A percentile compares a stretch with the other conserved stretches of the same genome.
phyloP scores from a whole-genome alignment of 2,888 invertebrate species.

The Melanostoma scalare region DNA sequence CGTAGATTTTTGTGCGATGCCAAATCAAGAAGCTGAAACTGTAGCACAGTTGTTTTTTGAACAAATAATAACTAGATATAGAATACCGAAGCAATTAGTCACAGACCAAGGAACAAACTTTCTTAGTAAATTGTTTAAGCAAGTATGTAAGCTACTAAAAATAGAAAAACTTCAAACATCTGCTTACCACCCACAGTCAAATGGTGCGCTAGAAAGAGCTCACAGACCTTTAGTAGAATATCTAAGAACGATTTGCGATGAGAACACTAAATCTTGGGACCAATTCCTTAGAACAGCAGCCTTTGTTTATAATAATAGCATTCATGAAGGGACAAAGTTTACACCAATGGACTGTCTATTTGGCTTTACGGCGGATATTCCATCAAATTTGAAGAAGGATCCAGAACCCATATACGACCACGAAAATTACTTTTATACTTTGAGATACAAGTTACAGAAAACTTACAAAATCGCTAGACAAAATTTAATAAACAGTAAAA shows the following conservation, averaged over 20 bases:
- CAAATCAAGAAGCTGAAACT: background rate
- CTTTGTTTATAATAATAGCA: no score
- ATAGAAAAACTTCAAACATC: conserved; percentile 13
- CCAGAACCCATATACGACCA: conserved; percentile 1
- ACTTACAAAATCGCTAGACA: no score
- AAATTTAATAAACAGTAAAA: no score
- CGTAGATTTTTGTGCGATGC: background rate
- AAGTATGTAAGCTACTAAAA: conserved; percentile 33
- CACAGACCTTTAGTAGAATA: background rate
- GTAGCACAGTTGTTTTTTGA: no score
- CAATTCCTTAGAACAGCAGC: conserved; percentile 1
- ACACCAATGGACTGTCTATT: no score
- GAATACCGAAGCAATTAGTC: background rate
- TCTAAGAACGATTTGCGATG: background rate
- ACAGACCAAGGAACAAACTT: conserved; percentile 16
- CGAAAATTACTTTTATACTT: background rate
- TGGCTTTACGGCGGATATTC: background rate
- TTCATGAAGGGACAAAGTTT: no score
- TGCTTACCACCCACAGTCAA: conserved; percentile 51
- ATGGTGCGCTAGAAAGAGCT: conserved; percentile 66
- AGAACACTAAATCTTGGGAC: conserved; percentile 5
- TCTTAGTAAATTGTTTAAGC: conserved; percentile 67
- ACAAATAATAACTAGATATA: no score
- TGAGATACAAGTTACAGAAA: background rate
- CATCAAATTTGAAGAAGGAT: background rate